phyloP scores from a whole-genome alignment of 1,140 invertebrate species.

The Trachymyrmex cornetzi region DNA sequence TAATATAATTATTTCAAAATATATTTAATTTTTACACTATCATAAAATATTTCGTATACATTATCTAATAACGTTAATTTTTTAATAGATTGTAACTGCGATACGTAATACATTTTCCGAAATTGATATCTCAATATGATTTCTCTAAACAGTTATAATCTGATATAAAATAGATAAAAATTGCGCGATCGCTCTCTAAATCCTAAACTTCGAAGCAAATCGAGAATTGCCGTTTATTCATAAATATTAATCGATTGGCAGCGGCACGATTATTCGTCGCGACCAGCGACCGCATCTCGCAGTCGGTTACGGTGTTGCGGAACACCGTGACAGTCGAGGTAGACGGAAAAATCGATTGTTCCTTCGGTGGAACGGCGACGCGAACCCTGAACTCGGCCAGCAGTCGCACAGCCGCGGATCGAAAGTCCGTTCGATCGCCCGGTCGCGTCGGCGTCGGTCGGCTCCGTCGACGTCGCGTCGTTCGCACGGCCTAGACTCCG shows the following conservation, averaged over 20 bases:
- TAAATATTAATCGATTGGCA: slow-evolving; percentile 24
- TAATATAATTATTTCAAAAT: background rate
- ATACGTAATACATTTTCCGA: background rate
- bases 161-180: background rate
- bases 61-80: background rate
- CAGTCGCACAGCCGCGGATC: slow-evolving; percentile 71
- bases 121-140: background rate
- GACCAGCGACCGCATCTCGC: slow-evolving; percentile 16
- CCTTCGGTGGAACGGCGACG: slow-evolving; percentile 24
- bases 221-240: background rate
- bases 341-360: slow-evolving; percentile 68
- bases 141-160: background rate
- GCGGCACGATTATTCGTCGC: background rate
- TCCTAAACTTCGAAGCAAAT: background rate
- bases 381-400: slow-evolving; percentile 72
- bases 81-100: background rate
- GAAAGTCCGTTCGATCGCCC: slow-evolving; percentile 66
- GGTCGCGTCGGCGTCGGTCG: slow-evolving; percentile 10
- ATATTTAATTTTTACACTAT: background rate
- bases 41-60: background rate
- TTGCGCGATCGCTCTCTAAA: background rate
- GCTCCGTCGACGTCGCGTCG: background rate
- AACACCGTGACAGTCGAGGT: slow-evolving; percentile 55
- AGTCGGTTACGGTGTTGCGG: slow-evolving; percentile 57
- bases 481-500: slow-evolving; percentile 58